Percentiles rank a stretch among this genome's conserved stretches.
phyloP scores from a whole-genome alignment of 2,888 invertebrate genomes.

The Trilocha varians region DNA sequence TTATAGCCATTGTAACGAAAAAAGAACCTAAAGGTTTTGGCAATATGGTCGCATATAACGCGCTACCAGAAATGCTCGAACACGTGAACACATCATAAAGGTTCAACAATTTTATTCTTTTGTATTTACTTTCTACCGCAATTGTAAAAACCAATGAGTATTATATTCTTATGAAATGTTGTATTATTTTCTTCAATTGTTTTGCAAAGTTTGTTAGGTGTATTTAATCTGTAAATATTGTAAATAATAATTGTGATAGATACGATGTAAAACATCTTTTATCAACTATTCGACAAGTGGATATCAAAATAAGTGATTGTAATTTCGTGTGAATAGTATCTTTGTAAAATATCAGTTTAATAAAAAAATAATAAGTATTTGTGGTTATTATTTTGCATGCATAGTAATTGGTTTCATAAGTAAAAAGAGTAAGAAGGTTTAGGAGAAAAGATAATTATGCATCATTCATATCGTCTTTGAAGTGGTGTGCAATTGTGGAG shows the following conservation, averaged over 20 bases:
- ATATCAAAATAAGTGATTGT: conserved; percentile 55
- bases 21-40: conserved; percentile 65
- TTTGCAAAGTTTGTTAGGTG: conserved; percentile 35
- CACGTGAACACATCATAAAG: conserved; percentile 53
- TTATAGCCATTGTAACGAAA: conserved; percentile 65
- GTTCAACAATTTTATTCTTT: conserved; percentile 14
- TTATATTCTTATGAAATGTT: conserved; percentile 22
- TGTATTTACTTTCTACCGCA: conserved; percentile 9
- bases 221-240: conserved; percentile 31
- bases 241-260: conserved; percentile 35
- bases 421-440: too few relatives aligned
- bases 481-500: too few relatives aligned
- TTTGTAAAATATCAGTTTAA: conserved; percentile 63
- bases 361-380: conserved; percentile 38
- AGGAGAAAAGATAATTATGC: too few relatives aligned
- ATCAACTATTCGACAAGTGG: conserved; percentile 56
- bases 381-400: conserved; percentile 7
- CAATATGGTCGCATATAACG: conserved; percentile 70
- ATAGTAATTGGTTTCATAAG: too few relatives aligned
- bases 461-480: too few relatives aligned
- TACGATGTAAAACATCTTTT: conserved; percentile 63
- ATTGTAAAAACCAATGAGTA: conserved; percentile 8
- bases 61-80: conserved; percentile 64
- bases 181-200: conserved; percentile 3
- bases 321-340: conserved; percentile 65